Evolutionary conservation across 2,113 vertebrate genomes (phyloP).

Genomic region (Ondatra zibethicus): DNA sequence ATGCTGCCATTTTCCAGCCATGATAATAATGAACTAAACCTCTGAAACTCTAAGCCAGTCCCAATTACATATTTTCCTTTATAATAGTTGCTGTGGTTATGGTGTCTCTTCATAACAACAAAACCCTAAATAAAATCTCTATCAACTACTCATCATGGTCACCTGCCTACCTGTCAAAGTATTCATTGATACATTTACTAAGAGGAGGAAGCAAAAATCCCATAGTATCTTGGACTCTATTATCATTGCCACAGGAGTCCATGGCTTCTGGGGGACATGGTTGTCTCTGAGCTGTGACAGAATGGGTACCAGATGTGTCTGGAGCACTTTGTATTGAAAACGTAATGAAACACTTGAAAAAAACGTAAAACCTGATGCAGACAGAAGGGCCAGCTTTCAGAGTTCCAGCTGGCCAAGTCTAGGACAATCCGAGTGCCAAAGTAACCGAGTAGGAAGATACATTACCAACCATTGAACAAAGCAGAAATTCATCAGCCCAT

Average conservation of each 20-base stretch:
- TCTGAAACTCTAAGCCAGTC: not conserved
- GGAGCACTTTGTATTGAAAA: not conserved
- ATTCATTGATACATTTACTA: not conserved
- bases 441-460: not conserved
- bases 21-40: not conserved
- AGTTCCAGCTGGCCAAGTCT: not conserved
- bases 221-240: not conserved
- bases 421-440: not conserved
- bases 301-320: not conserved
- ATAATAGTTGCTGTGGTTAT: not conserved
- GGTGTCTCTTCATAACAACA: not conserved
- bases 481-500: not conserved
- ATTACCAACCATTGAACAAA: not conserved
- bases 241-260: not conserved
- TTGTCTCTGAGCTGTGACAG: not conserved
- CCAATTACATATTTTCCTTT: not conserved
- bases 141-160: not conserved
- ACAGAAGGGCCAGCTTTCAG: not conserved
- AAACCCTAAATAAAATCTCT: not conserved
- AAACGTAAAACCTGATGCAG: not conserved
- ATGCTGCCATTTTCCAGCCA: not conserved
- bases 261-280: not conserved
- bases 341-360: not conserved
- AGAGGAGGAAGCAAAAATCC: not conserved
- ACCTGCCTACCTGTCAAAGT: not conserved